These are phyloP conservation scores for Cricetomys ansorgei DNA, from an alignment of 2,113 vertebrate species.

Conservation along the genomic window DNA sequence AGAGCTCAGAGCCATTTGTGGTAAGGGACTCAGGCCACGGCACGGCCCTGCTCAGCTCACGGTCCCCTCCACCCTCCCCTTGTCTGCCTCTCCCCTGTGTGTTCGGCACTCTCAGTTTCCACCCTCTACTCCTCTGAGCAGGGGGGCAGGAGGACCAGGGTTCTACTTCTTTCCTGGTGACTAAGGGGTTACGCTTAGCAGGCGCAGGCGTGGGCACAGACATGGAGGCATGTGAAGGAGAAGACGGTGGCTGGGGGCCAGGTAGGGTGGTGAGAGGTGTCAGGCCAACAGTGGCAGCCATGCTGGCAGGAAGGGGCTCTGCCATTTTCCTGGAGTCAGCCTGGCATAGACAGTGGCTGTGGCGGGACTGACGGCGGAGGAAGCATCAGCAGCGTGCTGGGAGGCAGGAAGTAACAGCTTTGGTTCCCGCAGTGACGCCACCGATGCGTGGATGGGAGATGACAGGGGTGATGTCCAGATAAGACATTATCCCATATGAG, in stretches of 20 bases:
- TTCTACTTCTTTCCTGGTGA: too few relatives aligned
- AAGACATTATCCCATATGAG: too few relatives aligned
- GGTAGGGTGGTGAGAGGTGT: background rate
- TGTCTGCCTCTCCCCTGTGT: background rate
- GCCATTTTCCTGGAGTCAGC: background rate
- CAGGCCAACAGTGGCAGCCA: too few relatives aligned
- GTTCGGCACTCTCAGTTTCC: too few relatives aligned
- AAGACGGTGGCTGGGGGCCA: background rate
- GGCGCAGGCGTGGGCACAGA: background rate
- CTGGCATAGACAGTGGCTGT: background rate
- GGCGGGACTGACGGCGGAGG: accelerated
- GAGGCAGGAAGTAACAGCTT: background rate
- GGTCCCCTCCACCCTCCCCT: background rate
- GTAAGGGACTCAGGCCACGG: accelerated
- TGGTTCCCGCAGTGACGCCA: background rate
- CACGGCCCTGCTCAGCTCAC: accelerated
- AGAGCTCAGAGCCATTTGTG: too few relatives aligned
- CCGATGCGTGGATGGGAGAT: accelerated
- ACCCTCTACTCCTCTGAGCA: too few relatives aligned
- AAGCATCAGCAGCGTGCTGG: background rate
- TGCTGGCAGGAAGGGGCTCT: background rate
- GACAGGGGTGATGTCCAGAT: accelerated
- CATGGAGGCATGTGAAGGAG: background rate
- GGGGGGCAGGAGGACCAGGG: too few relatives aligned
- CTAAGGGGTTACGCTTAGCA: too few relatives aligned